Percentiles rank a stretch among this genome's conserved stretches.
These are phyloP conservation scores for Leptopilina myrica DNA, from an alignment of 2,888 invertebrate genomes.

Conservation along the genomic window DNA sequence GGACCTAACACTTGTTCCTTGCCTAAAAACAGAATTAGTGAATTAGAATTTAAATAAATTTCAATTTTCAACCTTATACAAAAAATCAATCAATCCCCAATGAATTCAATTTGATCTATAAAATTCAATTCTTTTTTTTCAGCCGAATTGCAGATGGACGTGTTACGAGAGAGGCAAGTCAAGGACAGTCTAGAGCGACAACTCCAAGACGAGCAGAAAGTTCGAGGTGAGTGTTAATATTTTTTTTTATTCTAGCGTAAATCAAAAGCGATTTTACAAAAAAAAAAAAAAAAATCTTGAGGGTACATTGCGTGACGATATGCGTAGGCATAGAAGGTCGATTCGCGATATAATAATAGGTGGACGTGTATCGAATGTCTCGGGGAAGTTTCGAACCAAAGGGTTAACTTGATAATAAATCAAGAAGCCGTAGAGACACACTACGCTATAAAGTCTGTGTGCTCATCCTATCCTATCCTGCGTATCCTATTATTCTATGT, in stretches of 20 bases:
- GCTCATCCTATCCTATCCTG: slow-evolving; percentile 60
- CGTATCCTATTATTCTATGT: slow-evolving; percentile 71
- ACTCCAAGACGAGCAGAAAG: slow-evolving; percentile 94
- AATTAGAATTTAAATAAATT: too few relatives aligned
- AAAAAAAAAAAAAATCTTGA: too few relatives aligned
- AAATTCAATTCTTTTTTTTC: slow-evolving; percentile 65
- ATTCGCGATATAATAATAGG: slow-evolving; percentile 63
- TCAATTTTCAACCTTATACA: too few relatives aligned
- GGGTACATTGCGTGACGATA: slow-evolving; percentile 47
- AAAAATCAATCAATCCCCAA: too few relatives aligned
- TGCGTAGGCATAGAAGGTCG: slow-evolving; percentile 55
- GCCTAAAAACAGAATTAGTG: too few relatives aligned
- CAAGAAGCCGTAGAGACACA: slow-evolving; percentile 73
- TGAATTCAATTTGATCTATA: neutral
- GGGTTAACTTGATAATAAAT: slow-evolving; percentile 75
- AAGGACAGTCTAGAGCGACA: slow-evolving; percentile 96
- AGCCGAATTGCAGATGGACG: slow-evolving; percentile 98
- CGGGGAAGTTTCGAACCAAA: slow-evolving; percentile 62
- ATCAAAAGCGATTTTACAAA: too few relatives aligned
- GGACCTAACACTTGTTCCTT: too few relatives aligned
- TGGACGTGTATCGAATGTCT: slow-evolving; percentile 60
- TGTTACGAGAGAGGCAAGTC: slow-evolving; percentile 93
- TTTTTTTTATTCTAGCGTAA: too few relatives aligned
- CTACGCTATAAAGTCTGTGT: slow-evolving; percentile 69
- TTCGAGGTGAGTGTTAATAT: slow-evolving; percentile 87